A percentile compares a stretch with the other conserved stretches of the same genome.
Evolutionary conservation across 2,888 invertebrate genomes (phyloP).

Genomic region (Melangyna quadrimaculata): DNA sequence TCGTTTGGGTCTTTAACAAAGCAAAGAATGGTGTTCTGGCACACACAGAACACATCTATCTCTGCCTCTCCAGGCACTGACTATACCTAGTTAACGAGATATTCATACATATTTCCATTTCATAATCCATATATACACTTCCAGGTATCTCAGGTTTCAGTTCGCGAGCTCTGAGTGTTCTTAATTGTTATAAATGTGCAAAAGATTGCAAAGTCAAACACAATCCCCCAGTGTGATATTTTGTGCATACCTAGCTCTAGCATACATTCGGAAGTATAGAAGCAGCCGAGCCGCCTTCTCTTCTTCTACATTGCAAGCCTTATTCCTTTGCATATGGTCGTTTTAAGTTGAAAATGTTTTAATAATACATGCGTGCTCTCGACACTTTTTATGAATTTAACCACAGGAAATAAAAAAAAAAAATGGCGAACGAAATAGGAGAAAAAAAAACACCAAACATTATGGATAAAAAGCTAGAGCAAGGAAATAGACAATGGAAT

Average conservation of each 20-base stretch:
- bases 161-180: conserved; percentile 60
- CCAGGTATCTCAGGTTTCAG: conserved; percentile 64
- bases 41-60: conserved; percentile 29
- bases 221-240: conserved; percentile 64
- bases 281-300: conserved; percentile 43
- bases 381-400: conserved; percentile 66
- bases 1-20: conserved; percentile 63
- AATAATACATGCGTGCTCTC: conserved; percentile 71
- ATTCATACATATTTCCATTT: too few relatives aligned
- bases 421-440: not conserved
- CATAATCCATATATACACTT: not conserved
- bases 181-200: conserved; percentile 72
- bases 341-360: conserved; percentile 66
- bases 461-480: conserved; percentile 41
- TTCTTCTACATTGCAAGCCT: conserved; percentile 5
- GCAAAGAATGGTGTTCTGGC: conserved; percentile 27
- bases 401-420: conserved; percentile 19
- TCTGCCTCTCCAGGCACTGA: not conserved
- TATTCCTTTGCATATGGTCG: conserved; percentile 33
- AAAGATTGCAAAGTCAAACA: conserved; percentile 71
- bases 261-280: conserved; percentile 40
- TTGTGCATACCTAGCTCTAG: conserved; percentile 45
- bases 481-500: conserved; percentile 63
- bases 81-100: not conserved
- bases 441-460: conserved; percentile 18